phyloP scores from a whole-genome alignment of 2,797 vertebrate species.

The Odontamblyopus rebecca region DNA sequence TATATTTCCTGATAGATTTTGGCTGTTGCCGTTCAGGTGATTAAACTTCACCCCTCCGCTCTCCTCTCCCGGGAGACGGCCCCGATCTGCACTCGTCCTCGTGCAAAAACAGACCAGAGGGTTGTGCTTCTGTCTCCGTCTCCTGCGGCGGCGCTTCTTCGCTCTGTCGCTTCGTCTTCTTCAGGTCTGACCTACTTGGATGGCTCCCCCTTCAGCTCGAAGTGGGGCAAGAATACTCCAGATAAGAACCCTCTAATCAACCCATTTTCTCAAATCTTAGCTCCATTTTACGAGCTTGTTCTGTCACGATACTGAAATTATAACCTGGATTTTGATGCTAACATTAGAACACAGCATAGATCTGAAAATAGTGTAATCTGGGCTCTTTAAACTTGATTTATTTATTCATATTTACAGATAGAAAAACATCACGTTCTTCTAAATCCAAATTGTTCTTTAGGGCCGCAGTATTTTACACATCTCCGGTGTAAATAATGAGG shows the following conservation, averaged over 20 bases:
- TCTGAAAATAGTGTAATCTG: too few species aligned
- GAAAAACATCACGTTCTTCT: neutral
- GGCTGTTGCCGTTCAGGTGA: neutral
- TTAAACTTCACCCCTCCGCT: neutral
- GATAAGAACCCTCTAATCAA: slow-evolving; percentile 1
- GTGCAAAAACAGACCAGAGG: neutral
- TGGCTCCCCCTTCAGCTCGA: slow-evolving; percentile 27
- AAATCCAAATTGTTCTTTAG: too few species aligned
- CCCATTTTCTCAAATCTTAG: neutral
- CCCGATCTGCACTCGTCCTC: neutral
- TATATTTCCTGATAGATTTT: too few species aligned
- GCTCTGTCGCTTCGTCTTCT: slow-evolving; percentile 53
- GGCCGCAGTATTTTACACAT: neutral
- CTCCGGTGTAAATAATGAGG: neutral
- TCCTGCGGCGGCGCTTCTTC: slow-evolving; percentile 18
- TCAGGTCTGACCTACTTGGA: slow-evolving; percentile 54
- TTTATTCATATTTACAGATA: neutral
- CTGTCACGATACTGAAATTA: too few species aligned
- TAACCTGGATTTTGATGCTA: too few species aligned
- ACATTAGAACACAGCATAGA: too few species aligned
- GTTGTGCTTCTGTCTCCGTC: slow-evolving; percentile 4
- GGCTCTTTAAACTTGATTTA: neutral
- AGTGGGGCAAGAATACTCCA: slow-evolving; percentile 41
- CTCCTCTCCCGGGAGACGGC: neutral
- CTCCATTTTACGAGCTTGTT: neutral